Conservation (phyloP, 2,888 invertebrate genomes). For the Hemithea aestivaria region DNA sequence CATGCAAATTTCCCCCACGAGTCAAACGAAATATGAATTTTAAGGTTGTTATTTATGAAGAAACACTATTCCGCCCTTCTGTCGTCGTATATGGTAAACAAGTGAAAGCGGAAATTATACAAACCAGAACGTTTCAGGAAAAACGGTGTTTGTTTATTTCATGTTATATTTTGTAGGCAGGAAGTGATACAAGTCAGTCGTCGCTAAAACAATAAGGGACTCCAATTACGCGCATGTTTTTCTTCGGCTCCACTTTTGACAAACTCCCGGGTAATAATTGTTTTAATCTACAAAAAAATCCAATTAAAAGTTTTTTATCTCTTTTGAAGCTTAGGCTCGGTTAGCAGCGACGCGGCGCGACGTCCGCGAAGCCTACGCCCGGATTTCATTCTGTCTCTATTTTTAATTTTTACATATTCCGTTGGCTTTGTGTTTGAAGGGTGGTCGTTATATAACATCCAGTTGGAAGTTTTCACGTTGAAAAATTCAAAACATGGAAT, state of each 20-base stretch:
- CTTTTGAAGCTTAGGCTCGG: slow-evolving; percentile 53
- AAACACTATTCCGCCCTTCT: slow-evolving; percentile 4
- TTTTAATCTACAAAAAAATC: slow-evolving; percentile 67
- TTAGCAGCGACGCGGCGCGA: slow-evolving; percentile 31
- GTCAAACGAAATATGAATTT: slow-evolving; percentile 10
- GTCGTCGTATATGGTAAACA: slow-evolving; percentile 2
- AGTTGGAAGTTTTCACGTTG: slow-evolving; percentile 4
- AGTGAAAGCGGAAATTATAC: slow-evolving; percentile 3
- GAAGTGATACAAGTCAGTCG: slow-evolving; percentile 4
- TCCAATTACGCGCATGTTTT: slow-evolving; percentile 36
- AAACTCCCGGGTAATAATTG: slow-evolving; percentile 57
- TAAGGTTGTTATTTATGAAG: slow-evolving; percentile 1
- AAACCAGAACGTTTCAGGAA: too few species aligned
- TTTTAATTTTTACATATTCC: slow-evolving; percentile 36
- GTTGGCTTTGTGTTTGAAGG: slow-evolving; percentile 14
- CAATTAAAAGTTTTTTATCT: slow-evolving; percentile 70
- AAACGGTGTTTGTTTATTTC: neutral
- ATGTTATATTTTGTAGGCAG: neutral
- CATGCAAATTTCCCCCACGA: slow-evolving; percentile 17
- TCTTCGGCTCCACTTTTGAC: slow-evolving; percentile 44
- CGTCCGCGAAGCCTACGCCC: slow-evolving; percentile 30
- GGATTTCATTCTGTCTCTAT: slow-evolving; percentile 36
- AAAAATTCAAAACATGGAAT: slow-evolving; percentile 7
- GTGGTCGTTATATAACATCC: slow-evolving; percentile 20
- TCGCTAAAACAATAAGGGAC: slow-evolving; percentile 1